Percentiles rank a stretch among this genome's conserved stretches.
phyloP scores from a whole-genome alignment of 2,888 invertebrate species.

The Hirtodrosophila histrioides region DNA sequence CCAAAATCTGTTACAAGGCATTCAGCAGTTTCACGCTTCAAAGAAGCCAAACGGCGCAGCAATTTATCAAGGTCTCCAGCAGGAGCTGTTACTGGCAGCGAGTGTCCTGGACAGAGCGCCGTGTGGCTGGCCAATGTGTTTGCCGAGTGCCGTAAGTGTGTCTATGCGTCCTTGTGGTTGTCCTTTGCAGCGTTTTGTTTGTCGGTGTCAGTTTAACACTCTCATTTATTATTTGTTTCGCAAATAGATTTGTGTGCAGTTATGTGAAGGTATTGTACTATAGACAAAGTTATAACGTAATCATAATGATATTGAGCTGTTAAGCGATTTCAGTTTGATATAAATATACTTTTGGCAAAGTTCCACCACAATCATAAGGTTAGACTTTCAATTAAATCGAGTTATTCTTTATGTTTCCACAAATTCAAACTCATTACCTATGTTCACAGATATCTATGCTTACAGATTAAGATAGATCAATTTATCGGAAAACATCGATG shows the following conservation, averaged over 20 bases:
- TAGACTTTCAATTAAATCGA: no score
- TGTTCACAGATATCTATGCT: no score
- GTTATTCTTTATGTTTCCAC: no score
- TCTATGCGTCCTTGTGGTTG: slow-evolving; percentile 54
- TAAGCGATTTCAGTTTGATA: no score
- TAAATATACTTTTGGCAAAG: no score
- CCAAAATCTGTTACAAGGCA: slow-evolving; percentile 80
- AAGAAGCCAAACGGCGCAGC: slow-evolving; percentile 59
- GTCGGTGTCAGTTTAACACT: slow-evolving; percentile 68
- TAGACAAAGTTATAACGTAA: slow-evolving; percentile 13
- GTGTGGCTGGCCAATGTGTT: slow-evolving; percentile 2
- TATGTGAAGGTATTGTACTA: slow-evolving; percentile 25
- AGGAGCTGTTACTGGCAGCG: slow-evolving; percentile 54
- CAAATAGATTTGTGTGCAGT: slow-evolving; percentile 51
- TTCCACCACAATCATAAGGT: no score
- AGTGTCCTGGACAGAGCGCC: slow-evolving; percentile 71
- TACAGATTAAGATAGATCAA: no score
- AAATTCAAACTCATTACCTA: no score
- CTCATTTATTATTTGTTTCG: slow-evolving; percentile 62
- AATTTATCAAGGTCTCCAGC: slow-evolving; percentile 78
- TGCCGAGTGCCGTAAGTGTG: not conserved
- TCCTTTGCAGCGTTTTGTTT: slow-evolving; percentile 62
- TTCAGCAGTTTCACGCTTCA: slow-evolving; percentile 69
- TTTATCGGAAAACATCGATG: no score
- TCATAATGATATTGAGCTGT: not conserved